Conservation (phyloP, 2,113 vertebrate genomes). For the Passerina amoena region DNA sequence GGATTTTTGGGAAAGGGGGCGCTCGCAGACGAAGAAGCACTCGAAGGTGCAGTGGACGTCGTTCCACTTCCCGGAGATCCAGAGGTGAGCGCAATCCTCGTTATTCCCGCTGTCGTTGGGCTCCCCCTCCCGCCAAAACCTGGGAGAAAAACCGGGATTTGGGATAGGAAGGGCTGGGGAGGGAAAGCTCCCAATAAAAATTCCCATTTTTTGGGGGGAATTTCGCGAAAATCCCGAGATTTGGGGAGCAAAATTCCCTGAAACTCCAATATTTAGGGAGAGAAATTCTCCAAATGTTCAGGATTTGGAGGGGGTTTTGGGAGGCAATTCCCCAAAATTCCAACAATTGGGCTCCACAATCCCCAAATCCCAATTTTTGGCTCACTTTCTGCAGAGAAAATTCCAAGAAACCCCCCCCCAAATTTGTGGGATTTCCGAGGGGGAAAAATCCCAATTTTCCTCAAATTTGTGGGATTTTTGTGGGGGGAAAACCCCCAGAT, state of each 20-base stretch:
- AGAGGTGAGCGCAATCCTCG: not conserved
- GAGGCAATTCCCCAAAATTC: not conserved
- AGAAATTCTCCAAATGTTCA: not conserved
- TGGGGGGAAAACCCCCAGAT: not conserved
- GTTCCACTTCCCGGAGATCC: not conserved
- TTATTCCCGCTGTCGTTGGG: not conserved
- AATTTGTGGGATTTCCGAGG: not conserved
- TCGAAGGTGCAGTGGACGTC: not conserved
- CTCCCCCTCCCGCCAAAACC: not conserved
- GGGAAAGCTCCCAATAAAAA: not conserved
- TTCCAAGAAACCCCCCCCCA: not conserved
- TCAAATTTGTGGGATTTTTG: not conserved
- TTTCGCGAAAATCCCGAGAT: accelerated
- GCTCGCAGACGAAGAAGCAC: not conserved
- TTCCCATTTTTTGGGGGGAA: too few relatives aligned
- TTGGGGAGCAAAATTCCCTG: not conserved
- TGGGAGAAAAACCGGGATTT: not conserved
- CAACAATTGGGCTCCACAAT: not conserved
- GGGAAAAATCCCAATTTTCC: not conserved
- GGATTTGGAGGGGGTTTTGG: not conserved
- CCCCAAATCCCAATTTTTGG: not conserved
- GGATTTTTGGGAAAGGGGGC: not conserved
- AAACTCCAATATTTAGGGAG: not conserved
- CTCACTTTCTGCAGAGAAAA: not conserved
- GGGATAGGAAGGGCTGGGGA: not conserved